Base-by-base conservation (phyloP, 2,888 invertebrate genomes). In the Scrobipalpa atriplicella region DNA sequence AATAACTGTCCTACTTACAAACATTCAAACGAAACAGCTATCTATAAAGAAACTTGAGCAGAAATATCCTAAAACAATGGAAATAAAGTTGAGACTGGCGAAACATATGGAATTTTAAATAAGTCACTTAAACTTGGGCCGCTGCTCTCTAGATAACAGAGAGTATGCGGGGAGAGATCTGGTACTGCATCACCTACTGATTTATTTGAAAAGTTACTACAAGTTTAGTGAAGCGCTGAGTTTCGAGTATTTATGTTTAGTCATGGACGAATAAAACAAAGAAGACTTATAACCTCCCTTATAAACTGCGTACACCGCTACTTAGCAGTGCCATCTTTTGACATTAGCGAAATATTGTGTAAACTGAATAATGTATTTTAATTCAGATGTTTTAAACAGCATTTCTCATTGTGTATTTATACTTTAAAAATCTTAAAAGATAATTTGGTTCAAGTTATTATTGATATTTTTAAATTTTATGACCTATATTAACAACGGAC, bases 151-250 rank as follows among this genome's bases (percentile, higher is more conserved):
- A 81, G 87, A 87, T 86, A 88, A 86, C 86, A 83, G 81, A 81
- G 82, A 83, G 78, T 81, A 71, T 68, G 73, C 72, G 69, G 65
- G 77, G 75, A 72, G 73, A 76, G 75, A 78, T 75, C 75, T 75
- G 72, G 75, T 70, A 76, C 78, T 81, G 84, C 82, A 83, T 78
- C 82, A 82, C 81, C 82, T 83, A 83, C 84, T 87, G 89, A 88
- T 89, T 89, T 89, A 89, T 89, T 83, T 84, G 85, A 82, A 88
- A 89, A 88, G 85, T 89, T 87, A 78, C 79, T 78, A 80, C 79
- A 16, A 16, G 10, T 36, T 29, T 56, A 56, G 56, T 21, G 21
- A 36, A 36, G 56, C 36, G 29, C 56, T 47, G 6, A 47, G n/a
- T 29, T 29, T 29, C 0, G n/a, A n/a, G 47, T 16, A 47, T 11